Evolutionary conservation across 2,888 invertebrate species (phyloP).

Genomic region (Ecliptopera silaceata): DNA sequence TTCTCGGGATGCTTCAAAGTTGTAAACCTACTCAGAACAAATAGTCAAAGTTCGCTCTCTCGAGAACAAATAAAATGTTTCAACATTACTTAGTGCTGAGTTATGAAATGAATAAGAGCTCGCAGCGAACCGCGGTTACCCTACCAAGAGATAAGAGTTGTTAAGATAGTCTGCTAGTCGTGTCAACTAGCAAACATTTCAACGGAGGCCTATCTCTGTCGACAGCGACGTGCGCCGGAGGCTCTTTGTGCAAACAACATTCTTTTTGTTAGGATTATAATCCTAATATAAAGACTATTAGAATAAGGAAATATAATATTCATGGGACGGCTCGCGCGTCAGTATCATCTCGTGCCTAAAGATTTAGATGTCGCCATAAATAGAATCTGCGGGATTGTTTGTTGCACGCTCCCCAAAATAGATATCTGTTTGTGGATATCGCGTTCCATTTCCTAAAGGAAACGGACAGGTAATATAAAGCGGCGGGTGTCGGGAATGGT

Average conservation of each 20-base stretch:
- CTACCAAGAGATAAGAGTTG: constrained; percentile 56
- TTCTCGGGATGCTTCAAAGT: constrained; percentile 41
- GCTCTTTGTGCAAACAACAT: constrained; percentile 41
- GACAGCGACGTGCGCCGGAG: constrained; percentile 36
- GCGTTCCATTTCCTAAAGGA: constrained; percentile 45
- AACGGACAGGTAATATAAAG: constrained; percentile 49
- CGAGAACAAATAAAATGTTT: constrained; percentile 47
- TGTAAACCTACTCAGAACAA: constrained; percentile 41
- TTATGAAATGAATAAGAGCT: constrained; percentile 50
- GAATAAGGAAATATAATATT: constrained; percentile 68
- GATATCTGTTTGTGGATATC: constrained; percentile 40
- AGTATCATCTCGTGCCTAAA: constrained; percentile 51
- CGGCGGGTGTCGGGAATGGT: constrained; percentile 52
- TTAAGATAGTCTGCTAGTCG: constrained; percentile 41
- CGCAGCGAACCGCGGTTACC: constrained; percentile 34
- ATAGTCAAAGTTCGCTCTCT: constrained; percentile 36
- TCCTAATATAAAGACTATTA: constrained; percentile 50
- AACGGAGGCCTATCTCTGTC: constrained; percentile 42
- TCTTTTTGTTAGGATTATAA: constrained; percentile 42
- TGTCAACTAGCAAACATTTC: constrained; percentile 49
- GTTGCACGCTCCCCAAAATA: constrained; percentile 36
- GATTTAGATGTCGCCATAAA: constrained; percentile 58
- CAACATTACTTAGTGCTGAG: constrained; percentile 41
- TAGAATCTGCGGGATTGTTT: constrained; percentile 45
- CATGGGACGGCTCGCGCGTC: constrained; percentile 57